Evolutionary conservation across 2,888 invertebrate genomes (phyloP).

Genomic region (Acanthoscelides obtectus): DNA sequence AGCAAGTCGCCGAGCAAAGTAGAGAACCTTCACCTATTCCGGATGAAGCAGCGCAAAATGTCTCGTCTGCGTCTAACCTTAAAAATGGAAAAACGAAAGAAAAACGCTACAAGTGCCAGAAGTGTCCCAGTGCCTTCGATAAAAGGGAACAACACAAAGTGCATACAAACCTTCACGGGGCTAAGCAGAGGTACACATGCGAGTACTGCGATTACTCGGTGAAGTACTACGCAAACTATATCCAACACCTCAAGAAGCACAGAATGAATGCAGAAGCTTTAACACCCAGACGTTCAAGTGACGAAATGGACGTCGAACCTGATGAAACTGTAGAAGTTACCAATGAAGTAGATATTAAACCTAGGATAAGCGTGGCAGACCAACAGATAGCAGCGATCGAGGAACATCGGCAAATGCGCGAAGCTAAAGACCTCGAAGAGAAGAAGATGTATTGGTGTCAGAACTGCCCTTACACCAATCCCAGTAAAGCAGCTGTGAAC

Average conservation of each 20-base stretch:
- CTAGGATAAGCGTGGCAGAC: conserved; percentile 53
- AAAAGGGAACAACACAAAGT: conserved; percentile 80
- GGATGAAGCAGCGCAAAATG: conserved; percentile 63
- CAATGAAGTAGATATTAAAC: conserved; percentile 50
- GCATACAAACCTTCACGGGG: conserved; percentile 77
- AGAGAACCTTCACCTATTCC: conserved; percentile 10
- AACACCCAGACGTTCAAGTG: conserved; percentile 51
- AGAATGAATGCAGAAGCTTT: conserved; percentile 65
- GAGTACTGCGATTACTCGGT: conserved; percentile 84
- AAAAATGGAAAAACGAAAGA: conserved; percentile 72
- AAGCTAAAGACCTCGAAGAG: conserved; percentile 46
- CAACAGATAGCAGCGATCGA: conserved; percentile 58
- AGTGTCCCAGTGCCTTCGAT: conserved; percentile 84
- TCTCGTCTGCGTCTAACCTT: conserved; percentile 68
- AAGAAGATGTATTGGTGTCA: conserved; percentile 65
- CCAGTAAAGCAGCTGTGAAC: conserved; percentile 65
- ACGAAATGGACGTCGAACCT: conserved; percentile 36
- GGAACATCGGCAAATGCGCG: conserved; percentile 49
- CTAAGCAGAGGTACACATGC: conserved; percentile 77
- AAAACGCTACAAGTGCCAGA: conserved; percentile 76
- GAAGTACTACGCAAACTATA: conserved; percentile 78
- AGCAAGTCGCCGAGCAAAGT: conserved; percentile 51
- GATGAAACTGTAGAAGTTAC: conserved; percentile 36
- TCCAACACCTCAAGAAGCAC: conserved; percentile 78
- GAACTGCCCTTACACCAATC: conserved; percentile 76